A percentile compares a stretch with the other conserved stretches of the same genome.
Evolutionary conservation across 2,113 vertebrate species (phyloP).

Genomic region (Lophius piscatorius): DNA sequence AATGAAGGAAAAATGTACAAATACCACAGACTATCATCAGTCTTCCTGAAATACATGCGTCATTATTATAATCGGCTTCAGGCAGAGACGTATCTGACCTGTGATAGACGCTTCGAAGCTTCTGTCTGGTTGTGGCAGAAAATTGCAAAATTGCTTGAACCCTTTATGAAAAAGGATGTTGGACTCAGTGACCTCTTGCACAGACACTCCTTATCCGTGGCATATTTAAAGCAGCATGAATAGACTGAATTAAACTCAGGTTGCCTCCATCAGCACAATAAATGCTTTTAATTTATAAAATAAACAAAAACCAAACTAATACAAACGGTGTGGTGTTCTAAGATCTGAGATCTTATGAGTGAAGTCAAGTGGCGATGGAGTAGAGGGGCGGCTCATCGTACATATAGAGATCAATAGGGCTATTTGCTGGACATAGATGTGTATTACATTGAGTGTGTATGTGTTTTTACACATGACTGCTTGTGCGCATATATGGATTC

Average conservation of each 20-base stretch:
- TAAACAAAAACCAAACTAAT: too few species aligned
- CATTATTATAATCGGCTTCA: neutral
- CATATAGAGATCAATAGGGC: neutral
- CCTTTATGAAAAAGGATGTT: too few species aligned
- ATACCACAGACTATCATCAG: neutral
- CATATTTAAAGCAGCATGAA: neutral
- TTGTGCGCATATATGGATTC: slow-evolving; percentile 1
- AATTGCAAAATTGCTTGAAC: neutral
- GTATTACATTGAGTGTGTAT: neutral
- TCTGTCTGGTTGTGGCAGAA: neutral
- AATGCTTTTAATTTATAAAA: too few species aligned
- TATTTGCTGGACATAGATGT: slow-evolving; percentile 9
- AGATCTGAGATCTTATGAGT: too few species aligned
- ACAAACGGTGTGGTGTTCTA: too few species aligned
- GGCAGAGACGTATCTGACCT: neutral
- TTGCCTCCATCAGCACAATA: too few species aligned
- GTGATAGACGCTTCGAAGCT: neutral
- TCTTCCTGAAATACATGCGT: neutral
- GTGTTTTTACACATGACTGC: slow-evolving; percentile 6
- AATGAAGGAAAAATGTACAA: neutral
- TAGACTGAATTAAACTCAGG: too few species aligned
- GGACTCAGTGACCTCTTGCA: too few species aligned
- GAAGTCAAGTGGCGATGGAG: too few species aligned
- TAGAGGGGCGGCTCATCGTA: too few species aligned
- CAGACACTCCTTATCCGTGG: too few species aligned